Conservation (phyloP, 2,113 vertebrate species). For the Podiceps cristatus region DNA sequence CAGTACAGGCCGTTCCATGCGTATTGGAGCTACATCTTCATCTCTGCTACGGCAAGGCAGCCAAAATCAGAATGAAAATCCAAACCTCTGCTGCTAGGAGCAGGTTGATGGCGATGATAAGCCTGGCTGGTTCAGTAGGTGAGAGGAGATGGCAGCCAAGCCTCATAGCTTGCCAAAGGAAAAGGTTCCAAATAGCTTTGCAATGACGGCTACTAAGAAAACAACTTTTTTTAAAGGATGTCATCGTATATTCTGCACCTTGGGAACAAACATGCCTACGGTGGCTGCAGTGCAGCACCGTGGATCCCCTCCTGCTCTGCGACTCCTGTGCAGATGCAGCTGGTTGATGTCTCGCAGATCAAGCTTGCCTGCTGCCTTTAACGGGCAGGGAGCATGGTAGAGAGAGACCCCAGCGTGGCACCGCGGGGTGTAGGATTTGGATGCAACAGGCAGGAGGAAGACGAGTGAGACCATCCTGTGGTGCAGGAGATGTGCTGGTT, state of each 20-base stretch:
- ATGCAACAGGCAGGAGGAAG: fast-evolving
- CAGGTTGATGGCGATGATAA: neutral
- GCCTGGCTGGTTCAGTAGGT: neutral
- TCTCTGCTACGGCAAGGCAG: neutral
- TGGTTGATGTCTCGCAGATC: neutral
- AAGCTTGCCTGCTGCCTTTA: neutral
- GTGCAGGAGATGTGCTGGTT: neutral
- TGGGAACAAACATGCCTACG: neutral
- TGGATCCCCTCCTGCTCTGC: neutral
- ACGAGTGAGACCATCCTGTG: fast-evolving
- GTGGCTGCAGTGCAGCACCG: neutral
- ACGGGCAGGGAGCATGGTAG: neutral
- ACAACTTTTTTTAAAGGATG: neutral
- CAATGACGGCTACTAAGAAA: neutral
- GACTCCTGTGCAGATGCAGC: neutral
- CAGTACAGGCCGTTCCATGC: neutral
- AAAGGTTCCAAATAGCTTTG: neutral
- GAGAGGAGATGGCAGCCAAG: neutral
- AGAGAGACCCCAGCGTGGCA: neutral
- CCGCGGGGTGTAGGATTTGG: fast-evolving
- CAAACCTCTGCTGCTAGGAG: neutral
- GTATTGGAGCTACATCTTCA: neutral
- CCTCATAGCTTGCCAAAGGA: neutral
- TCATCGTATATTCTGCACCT: neutral
- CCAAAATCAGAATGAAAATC: neutral